Base-by-base conservation (phyloP, 2,797 vertebrate genomes). In the Chromis chromis region DNA sequence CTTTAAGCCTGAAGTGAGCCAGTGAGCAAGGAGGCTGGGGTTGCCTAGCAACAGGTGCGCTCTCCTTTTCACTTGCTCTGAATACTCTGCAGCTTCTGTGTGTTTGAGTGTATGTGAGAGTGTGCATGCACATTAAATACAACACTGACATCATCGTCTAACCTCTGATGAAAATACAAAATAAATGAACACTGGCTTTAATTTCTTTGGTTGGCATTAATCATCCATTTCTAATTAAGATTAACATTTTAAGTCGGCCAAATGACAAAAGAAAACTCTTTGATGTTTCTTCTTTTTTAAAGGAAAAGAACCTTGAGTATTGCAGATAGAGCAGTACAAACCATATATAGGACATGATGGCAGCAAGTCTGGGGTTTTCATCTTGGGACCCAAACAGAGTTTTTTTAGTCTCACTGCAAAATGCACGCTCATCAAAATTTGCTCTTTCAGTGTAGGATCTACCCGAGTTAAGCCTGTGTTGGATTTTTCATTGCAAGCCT, bases 31-130 rank as follows among this genome's bases (percentile, higher is more conserved):
- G 84, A 91, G 90, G 86, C 74, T 79, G 65, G 53, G 82, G 93
- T 94, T 95, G 93, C 94, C 83, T 93, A 93, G 93, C 91, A 94
- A 95, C 94, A 94, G 85, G 91, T 93, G 82, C 55, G 17, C 80
- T 85, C 82, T 91, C 81, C 83, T 89, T 91, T 93, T 88, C 80
- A 85, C 81, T 84, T 60, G 84, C 84, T 90, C 81, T 82, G 81
- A 90, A 87, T 69, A 65, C 86, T 81, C 60, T 74, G 73, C 78
- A 54, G 74, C 79, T 80, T 80, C 24, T 76, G 62, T 61, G 77
- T 59, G 63, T 80, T 42, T 69, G 70, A 25, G 62, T 77, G 63
- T 61, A 65, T 49, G 39, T 28, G 44, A 24, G 40, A 49, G 66
- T 44, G 60, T 59, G 46, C 56, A 55, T 36, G 65, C 28, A 64